Evolutionary conservation across 1,140 invertebrate species (phyloP), one percentile per base, ranked within the genome.

Genomic region (Caenorhabditis briggsae): DNA sequence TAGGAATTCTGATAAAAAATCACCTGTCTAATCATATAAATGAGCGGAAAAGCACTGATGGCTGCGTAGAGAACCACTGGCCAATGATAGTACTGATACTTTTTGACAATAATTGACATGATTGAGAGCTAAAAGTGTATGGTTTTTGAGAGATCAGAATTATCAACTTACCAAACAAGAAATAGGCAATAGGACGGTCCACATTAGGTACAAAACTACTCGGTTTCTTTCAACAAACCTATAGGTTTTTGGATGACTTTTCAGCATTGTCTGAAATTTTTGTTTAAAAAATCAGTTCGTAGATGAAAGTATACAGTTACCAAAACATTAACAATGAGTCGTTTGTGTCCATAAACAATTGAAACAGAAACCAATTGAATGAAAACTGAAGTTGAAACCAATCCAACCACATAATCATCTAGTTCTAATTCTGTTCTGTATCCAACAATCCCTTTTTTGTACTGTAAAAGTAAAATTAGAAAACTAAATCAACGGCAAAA

Each of bases 11-110:
- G 11, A 2, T 43, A 0, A 12, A 12, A 18, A 8, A 5, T 46
- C 70, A 78, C 70, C n/a, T 78, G 48, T 78, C 70, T 48, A n/a
- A 20, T n/a, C 7, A 78, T 23, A 53, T 78, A 78, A 12, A 78
- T 78, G 6, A 78, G 12, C 20, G 70, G 70, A 78, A 78, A 12
- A 16, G 70, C 16, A 78, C 16, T 50, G 43, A 78, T 78, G 11
- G 18, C 43, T 43, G 70, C 46, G n/a, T 78, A 78, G 6, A 78
- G 6, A 5, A 78, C n/a, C 6, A 9, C 8, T 5, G n/a, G 46
- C 70, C 43, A 78, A 11, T 43, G 8, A n/a, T 50, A 78, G 14
- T 53, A 50, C 11, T 50, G 46, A 23, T 50, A 78, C 11, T 78
- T 48, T 14, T 78, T 78, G n/a, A 50, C 43, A 23, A 78, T 50